Conservation (phyloP, 2,797 vertebrate genomes). For the Emys orbicularis region DNA sequence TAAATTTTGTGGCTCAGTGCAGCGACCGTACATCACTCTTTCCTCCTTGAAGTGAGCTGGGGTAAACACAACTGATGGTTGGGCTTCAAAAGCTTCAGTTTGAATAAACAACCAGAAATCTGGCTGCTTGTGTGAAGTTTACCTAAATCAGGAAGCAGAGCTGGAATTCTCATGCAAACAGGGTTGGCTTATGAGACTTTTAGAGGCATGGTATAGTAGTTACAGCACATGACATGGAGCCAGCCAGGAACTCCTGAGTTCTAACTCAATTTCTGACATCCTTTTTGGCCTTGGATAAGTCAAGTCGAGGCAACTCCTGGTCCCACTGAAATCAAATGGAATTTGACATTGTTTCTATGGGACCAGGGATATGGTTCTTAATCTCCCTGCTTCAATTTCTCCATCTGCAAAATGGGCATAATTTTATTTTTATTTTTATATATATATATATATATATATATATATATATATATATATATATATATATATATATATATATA, state of each 20-base stretch:
- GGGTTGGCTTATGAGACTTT: background rate
- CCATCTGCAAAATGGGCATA: background rate
- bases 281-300: background rate
- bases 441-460: too few species aligned
- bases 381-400: accelerated
- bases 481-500: too few species aligned
- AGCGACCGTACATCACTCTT: accelerated
- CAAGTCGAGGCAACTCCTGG: background rate
- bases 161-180: background rate
- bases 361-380: background rate
- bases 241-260: background rate
- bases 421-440: too few species aligned
- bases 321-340: background rate
- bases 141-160: background rate
- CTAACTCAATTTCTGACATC: background rate
- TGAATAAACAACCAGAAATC: background rate
- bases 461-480: too few species aligned
- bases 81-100: background rate
- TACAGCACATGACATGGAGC: background rate
- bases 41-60: background rate
- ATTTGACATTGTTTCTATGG: background rate
- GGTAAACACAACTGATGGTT: background rate
- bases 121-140: background rate
- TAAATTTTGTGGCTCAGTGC: background rate
- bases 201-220: background rate